These are phyloP conservation scores for Antennarius striatus DNA, from an alignment of 2,113 vertebrate species.

Conservation along the genomic window DNA sequence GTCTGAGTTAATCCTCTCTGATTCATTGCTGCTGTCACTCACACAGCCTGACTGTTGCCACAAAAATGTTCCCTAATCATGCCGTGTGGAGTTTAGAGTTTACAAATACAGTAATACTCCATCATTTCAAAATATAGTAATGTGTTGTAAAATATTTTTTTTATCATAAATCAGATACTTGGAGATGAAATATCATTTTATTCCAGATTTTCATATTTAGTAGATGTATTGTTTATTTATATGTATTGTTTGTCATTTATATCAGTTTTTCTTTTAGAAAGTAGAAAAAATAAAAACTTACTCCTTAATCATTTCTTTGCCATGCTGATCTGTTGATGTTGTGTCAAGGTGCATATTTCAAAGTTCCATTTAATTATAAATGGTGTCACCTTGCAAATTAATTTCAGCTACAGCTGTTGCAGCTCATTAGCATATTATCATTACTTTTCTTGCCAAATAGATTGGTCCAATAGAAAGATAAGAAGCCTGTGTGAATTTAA, in stretches of 20 bases:
- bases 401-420: constrained; percentile 27
- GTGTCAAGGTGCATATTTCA: constrained; percentile 21
- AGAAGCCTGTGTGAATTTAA: neutral
- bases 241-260: no score
- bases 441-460: constrained; percentile 27
- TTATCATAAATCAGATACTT: no score
- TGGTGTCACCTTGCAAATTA: constrained; percentile 24
- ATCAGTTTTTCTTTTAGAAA: neutral
- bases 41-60: constrained; percentile 45
- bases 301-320: no score
- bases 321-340: constrained; percentile 1
- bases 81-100: neutral
- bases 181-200: no score
- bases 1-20: constrained; percentile 63
- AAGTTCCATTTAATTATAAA: constrained; percentile 20
- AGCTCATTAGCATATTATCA: constrained; percentile 31
- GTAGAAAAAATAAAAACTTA: neutral
- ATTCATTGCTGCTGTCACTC: constrained; percentile 63
- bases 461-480: constrained; percentile 34
- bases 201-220: no score
- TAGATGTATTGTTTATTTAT: no score
- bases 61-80: constrained; percentile 44
- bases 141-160: no score
- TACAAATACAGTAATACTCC: neutral
- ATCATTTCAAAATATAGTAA: neutral